A percentile compares a stretch with the other conserved stretches of the same genome.
Conservation (phyloP, 2,797 vertebrate species). For the Syngnathus acus region DNA sequence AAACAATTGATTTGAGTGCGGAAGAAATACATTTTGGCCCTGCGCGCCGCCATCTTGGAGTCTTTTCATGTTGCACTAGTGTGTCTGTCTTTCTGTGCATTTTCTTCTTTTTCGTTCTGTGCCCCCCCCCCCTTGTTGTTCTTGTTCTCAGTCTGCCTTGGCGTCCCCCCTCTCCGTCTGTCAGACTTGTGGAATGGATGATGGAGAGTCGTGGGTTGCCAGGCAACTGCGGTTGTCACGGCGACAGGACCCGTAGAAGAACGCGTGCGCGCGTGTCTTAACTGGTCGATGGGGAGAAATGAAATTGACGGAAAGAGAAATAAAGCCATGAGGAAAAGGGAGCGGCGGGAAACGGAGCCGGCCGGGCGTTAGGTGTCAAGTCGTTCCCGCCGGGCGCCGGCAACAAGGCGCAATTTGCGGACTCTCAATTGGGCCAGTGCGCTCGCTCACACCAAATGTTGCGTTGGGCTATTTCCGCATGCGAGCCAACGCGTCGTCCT, state of each 20-base stretch:
- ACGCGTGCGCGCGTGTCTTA: slow-evolving; percentile 37
- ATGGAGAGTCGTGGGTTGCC: slow-evolving; percentile 76
- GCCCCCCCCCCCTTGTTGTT: background rate
- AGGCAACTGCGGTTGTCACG: slow-evolving; percentile 73
- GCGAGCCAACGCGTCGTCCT: too few relatives aligned
- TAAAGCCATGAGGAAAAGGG: slow-evolving; percentile 43
- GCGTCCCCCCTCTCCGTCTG: slow-evolving; percentile 58
- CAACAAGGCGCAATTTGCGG: too few relatives aligned
- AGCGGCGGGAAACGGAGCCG: slow-evolving; percentile 9
- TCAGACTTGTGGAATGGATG: slow-evolving; percentile 76
- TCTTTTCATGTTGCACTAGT: too few relatives aligned
- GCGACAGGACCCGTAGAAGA: slow-evolving; percentile 53
- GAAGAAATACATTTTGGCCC: too few relatives aligned
- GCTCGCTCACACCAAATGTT: background rate
- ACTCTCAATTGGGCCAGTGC: too few relatives aligned
- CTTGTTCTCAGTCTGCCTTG: slow-evolving; percentile 25
- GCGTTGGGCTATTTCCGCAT: too few relatives aligned
- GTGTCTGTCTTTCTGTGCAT: too few relatives aligned
- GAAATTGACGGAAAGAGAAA: slow-evolving; percentile 71
- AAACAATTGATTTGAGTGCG: too few relatives aligned
- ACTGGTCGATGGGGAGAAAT: slow-evolving; percentile 63
- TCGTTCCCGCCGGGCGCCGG: slow-evolving; percentile 7
- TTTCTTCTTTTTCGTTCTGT: background rate
- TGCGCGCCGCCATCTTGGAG: too few relatives aligned
- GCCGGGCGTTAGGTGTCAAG: background rate